Percentiles rank a stretch among this genome's conserved stretches.
Evolutionary conservation across 1,140 invertebrate genomes (phyloP).

Genomic region (Chlorops oryzae): DNA sequence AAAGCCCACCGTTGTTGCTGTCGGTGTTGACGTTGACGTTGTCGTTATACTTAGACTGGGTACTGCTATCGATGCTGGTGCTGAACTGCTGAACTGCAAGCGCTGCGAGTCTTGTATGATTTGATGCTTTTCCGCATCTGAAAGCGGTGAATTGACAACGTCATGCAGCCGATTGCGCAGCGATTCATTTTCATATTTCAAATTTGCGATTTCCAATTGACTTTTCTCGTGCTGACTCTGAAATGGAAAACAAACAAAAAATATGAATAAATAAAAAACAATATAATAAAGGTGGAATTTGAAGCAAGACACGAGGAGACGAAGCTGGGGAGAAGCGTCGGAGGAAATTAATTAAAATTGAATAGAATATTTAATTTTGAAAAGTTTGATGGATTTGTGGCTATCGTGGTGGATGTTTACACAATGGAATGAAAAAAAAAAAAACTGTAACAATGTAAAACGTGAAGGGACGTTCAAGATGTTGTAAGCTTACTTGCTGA

Average conservation of each 20-base stretch:
- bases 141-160: constrained; percentile 69
- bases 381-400: too few relatives aligned
- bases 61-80: constrained; percentile 58
- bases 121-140: constrained; percentile 75
- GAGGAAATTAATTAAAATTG: too few relatives aligned
- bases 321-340: too few relatives aligned
- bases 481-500: too few relatives aligned
- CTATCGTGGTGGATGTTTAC: too few relatives aligned
- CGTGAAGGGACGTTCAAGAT: too few relatives aligned
- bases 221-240: constrained; percentile 54
- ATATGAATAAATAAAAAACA: not conserved
- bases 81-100: constrained; percentile 58
- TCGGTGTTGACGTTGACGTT: not conserved
- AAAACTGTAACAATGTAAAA: too few relatives aligned
- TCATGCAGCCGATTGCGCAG: constrained; percentile 66
- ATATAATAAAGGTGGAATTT: too few relatives aligned
- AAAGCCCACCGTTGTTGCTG: constrained; percentile 46
- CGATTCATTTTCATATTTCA: constrained; percentile 68
- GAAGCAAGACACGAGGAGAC: too few relatives aligned
- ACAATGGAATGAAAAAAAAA: too few relatives aligned
- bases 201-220: constrained; percentile 57
- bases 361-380: too few relatives aligned
- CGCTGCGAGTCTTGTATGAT: constrained; percentile 63
- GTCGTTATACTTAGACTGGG: constrained; percentile 49
- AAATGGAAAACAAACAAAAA: not conserved